Conservation (phyloP, 2,113 vertebrate species). For the Collichthys lucidus region DNA sequence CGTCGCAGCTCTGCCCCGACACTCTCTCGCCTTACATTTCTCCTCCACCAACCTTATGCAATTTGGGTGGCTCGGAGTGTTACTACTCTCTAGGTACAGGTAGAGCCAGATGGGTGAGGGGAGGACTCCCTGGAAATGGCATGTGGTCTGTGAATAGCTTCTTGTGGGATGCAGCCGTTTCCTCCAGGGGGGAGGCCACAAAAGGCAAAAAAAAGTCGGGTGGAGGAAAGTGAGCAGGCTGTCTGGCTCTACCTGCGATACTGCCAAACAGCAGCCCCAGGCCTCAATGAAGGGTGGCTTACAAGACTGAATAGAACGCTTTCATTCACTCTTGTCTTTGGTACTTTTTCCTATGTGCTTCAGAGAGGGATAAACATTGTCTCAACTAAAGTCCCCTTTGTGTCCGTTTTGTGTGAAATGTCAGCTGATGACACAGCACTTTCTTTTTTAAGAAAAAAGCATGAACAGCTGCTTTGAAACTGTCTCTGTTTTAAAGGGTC, state of each 20-base stretch:
- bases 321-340: constrained; percentile 79
- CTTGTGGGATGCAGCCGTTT: constrained; percentile 78
- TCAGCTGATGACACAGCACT: constrained; percentile 64
- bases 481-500: constrained; percentile 68
- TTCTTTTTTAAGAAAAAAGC: constrained; percentile 47
- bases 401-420: constrained; percentile 51
- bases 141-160: constrained; percentile 71
- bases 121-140: constrained; percentile 51
- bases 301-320: constrained; percentile 69
- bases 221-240: constrained; percentile 67
- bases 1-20: constrained; percentile 18
- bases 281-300: constrained; percentile 52
- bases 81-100: constrained; percentile 56
- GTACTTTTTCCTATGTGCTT: constrained; percentile 79
- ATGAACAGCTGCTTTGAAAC: constrained; percentile 86
- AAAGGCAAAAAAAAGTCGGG: constrained; percentile 55
- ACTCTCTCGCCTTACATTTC: constrained; percentile 28
- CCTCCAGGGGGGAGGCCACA: constrained; percentile 64
- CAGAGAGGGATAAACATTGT: constrained; percentile 63
- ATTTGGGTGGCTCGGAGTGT: constrained; percentile 15
- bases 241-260: constrained; percentile 78
- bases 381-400: constrained; percentile 58
- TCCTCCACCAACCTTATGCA: constrained; percentile 27
- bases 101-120: constrained; percentile 65
- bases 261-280: constrained; percentile 57